A percentile compares a stretch with the other conserved stretches of the same genome.
Evolutionary conservation across 2,113 vertebrate genomes (phyloP).

Genomic region (rabbit (Oryctolagus cuniculus)): mOryCun1.1 NC_091439.1:105542001-105542500

Average conservation of each 20-base stretch:
- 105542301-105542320: no score
- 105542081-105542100: background rate
- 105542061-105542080: background rate
- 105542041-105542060: background rate
- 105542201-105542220: background rate
- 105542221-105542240: background rate
- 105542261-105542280: fast-evolving
- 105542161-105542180: background rate
- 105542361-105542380: background rate
- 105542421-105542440: background rate
- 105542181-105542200: background rate
- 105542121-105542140: background rate
- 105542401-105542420: background rate
- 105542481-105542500: background rate
- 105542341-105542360: background rate
- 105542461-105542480: background rate
- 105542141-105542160: background rate
- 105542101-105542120: background rate
- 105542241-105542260: background rate
- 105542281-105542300: no score
- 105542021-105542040: background rate
- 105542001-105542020: background rate
- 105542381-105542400: background rate
- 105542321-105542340: background rate
- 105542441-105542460: background rate